Evolutionary conservation across 2,113 vertebrate genomes (phyloP).

Genomic region (Oostethus manadensis): DNA sequence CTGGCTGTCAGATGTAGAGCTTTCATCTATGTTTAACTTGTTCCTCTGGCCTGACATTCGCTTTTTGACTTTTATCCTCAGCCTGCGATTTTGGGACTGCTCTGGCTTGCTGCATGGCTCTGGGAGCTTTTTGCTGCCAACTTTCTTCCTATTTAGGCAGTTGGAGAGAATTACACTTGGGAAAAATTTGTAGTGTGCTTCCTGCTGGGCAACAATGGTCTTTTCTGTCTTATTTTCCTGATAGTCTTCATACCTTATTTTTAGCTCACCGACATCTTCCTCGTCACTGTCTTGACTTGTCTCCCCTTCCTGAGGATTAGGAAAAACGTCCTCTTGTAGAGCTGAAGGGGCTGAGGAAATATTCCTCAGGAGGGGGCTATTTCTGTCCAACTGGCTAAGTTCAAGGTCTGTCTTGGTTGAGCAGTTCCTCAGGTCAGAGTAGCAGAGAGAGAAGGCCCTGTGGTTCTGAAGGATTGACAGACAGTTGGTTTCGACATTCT

Average conservation of each 20-base stretch:
- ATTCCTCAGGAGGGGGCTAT: conserved; percentile 55
- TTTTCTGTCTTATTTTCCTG: conserved; percentile 91
- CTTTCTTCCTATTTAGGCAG: conserved; percentile 86
- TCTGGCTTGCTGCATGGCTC: conserved; percentile 76
- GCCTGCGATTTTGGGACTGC: conserved; percentile 71
- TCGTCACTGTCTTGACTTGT: conserved; percentile 72
- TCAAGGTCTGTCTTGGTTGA: conserved; percentile 79
- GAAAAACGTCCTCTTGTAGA: conserved; percentile 45
- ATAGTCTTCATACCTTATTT: conserved; percentile 96
- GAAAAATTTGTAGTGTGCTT: conserved; percentile 97
- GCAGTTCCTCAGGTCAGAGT: conserved; percentile 79
- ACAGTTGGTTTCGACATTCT: conserved; percentile 82
- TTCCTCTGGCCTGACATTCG: conserved; percentile 63
- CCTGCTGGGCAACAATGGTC: conserved; percentile 89
- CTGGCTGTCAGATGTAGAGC: conserved; percentile 36
- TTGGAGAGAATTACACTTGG: conserved; percentile 98
- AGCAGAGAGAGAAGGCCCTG: conserved; percentile 77
- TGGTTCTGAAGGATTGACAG: conserved; percentile 74
- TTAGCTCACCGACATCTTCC: conserved; percentile 87
- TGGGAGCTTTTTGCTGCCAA: conserved; percentile 46
- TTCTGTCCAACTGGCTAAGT: conserved; percentile 75
- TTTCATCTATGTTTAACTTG: conserved; percentile 49
- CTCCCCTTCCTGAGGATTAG: conserved; percentile 48
- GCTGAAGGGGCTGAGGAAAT: conserved; percentile 48
- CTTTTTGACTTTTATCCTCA: conserved; percentile 81